Evolutionary conservation across 1,140 invertebrate genomes (phyloP).

Genomic region (Mizuhopecten yessoensis): DNA sequence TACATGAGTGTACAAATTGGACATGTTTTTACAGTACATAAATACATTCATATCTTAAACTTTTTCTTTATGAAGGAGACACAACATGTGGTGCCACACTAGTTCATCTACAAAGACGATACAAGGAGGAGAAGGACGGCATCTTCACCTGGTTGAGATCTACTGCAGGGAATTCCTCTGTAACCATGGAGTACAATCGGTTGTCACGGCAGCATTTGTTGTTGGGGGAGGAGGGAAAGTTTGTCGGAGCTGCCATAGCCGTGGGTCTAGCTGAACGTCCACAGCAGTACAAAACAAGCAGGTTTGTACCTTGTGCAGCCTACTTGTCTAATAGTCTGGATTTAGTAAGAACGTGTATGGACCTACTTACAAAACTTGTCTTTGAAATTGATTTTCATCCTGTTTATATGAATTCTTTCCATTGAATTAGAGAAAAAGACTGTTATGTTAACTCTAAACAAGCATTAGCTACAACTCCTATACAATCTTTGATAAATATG

Average conservation of each 20-base stretch:
- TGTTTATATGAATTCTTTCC: no score
- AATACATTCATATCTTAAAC: no score
- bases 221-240: slow-evolving; percentile 60
- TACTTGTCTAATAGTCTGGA: no score
- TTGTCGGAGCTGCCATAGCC: slow-evolving; percentile 68
- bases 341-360: no score
- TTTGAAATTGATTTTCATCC: no score
- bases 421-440: no score
- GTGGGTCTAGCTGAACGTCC: slow-evolving; percentile 73
- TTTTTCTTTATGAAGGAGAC: slow-evolving; percentile 58
- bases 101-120: slow-evolving; percentile 64
- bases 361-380: no score
- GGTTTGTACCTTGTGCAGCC: slow-evolving; percentile 60
- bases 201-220: slow-evolving; percentile 65
- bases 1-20: no score
- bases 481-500: no score
- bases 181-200: slow-evolving; percentile 65
- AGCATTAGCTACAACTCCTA: no score
- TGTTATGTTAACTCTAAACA: no score
- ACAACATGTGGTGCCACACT: slow-evolving; percentile 66
- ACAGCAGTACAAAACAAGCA: slow-evolving; percentile 66
- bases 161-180: slow-evolving; percentile 36
- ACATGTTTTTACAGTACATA: no score
- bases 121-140: slow-evolving; percentile 68
- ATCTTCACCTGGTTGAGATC: slow-evolving; percentile 61